A percentile compares a stretch with the other conserved stretches of the same genome.
Evolutionary conservation across 2,113 vertebrate genomes (phyloP).

Genomic region (Sturnira hondurensis): DNA sequence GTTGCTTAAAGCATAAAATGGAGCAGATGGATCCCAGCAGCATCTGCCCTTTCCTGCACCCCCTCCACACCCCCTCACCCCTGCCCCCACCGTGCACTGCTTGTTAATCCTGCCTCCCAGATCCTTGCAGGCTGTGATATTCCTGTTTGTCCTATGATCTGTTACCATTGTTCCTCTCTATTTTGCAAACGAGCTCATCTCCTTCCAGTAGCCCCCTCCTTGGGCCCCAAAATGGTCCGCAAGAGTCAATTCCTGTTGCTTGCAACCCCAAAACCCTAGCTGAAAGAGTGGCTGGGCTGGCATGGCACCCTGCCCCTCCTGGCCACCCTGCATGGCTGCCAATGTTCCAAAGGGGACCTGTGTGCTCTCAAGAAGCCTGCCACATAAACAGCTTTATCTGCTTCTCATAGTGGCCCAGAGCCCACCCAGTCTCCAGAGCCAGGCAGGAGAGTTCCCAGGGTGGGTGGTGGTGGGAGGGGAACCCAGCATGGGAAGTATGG

Average conservation of each 20-base stretch:
- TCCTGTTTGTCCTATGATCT: neutral
- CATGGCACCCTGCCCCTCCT: neutral
- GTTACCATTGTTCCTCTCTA: neutral
- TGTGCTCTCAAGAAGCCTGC: neutral
- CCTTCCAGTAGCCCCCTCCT: neutral
- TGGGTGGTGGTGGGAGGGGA: fast-evolving
- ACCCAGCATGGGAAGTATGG: neutral
- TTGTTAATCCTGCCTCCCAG: fast-evolving
- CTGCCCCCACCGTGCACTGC: fast-evolving
- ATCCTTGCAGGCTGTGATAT: neutral
- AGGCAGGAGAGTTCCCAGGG: neutral
- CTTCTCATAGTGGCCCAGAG: fast-evolving
- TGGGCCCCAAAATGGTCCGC: fast-evolving
- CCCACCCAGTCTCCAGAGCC: neutral
- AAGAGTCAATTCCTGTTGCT: neutral
- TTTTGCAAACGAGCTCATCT: neutral
- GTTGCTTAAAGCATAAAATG: neutral
- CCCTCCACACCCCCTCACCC: neutral
- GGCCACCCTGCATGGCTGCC: fast-evolving
- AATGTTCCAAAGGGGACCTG: neutral
- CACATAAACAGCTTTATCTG: neutral
- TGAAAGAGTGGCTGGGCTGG: neutral
- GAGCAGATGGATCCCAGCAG: fast-evolving
- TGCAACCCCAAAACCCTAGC: neutral
- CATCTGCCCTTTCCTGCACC: neutral